phyloP scores from a whole-genome alignment of 2,888 invertebrate species.

The Dryococelus australis region DNA sequence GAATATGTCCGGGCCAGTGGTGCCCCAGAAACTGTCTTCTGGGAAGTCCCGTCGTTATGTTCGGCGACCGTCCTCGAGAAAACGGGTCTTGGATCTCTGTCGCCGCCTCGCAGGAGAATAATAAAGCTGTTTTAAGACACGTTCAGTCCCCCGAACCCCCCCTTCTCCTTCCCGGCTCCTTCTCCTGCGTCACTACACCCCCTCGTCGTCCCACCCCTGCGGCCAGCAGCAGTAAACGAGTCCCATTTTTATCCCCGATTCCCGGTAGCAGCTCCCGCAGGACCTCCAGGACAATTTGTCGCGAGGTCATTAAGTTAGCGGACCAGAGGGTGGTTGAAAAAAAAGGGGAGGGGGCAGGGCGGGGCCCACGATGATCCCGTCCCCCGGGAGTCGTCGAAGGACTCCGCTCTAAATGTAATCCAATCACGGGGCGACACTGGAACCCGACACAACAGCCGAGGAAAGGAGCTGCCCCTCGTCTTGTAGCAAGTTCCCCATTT shows the following conservation, averaged over 20 bases:
- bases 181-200: not conserved
- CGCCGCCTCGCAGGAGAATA: conserved; percentile 8
- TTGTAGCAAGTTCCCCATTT: not conserved
- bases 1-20: not conserved
- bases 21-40: not conserved
- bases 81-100: not conserved
- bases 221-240: conserved; percentile 16
- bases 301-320: conserved; percentile 28
- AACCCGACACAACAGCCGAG: not conserved
- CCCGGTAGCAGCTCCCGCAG: conserved; percentile 4
- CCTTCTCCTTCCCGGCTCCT: not conserved
- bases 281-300: conserved; percentile 26
- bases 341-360: not conserved
- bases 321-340: too few species aligned
- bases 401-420: conserved; percentile 28
- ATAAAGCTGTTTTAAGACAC: conserved; percentile 16
- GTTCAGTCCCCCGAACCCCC: too few species aligned
- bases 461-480: not conserved
- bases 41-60: not conserved
- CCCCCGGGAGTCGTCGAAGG: conserved; percentile 23
- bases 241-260: conserved; percentile 7
- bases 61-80: not conserved
- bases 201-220: not conserved
- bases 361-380: not conserved
- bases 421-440: conserved; percentile 25